Conservation (phyloP, 2,888 invertebrate species). For the Scrobipalpa atriplicella region DNA sequence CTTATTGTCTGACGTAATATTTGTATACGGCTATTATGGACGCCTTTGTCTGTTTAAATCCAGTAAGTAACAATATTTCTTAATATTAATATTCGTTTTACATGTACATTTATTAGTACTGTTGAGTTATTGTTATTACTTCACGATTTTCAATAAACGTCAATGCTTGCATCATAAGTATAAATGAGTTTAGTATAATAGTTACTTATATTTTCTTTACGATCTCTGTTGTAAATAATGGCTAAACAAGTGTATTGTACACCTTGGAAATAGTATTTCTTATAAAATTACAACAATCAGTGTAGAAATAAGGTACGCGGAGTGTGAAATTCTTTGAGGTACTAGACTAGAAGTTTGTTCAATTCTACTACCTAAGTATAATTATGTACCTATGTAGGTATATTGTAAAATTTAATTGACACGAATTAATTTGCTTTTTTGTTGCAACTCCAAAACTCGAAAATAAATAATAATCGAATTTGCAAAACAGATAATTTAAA, state of each 20-base stretch:
- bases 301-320: too few species aligned
- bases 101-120: constrained; percentile 11
- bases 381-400: too few species aligned
- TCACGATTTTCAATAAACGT: constrained; percentile 19
- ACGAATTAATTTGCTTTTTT: too few species aligned
- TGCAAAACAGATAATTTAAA: too few species aligned
- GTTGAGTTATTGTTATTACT: constrained; percentile 23
- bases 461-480: too few species aligned
- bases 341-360: too few species aligned
- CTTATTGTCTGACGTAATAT: not conserved
- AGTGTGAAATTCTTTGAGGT: too few species aligned
- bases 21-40: constrained; percentile 36
- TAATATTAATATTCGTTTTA: constrained; percentile 29
- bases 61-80: constrained; percentile 34
- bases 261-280: not conserved
- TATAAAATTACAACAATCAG: not conserved
- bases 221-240: not conserved
- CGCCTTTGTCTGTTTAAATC: constrained; percentile 39
- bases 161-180: constrained; percentile 12
- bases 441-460: too few species aligned
- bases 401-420: too few species aligned
- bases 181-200: not conserved
- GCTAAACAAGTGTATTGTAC: constrained; percentile 4
- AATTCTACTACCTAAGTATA: too few species aligned
- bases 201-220: not conserved